phyloP scores from a whole-genome alignment of 2,113 vertebrate species.

The Ahaetulla prasina region DNA sequence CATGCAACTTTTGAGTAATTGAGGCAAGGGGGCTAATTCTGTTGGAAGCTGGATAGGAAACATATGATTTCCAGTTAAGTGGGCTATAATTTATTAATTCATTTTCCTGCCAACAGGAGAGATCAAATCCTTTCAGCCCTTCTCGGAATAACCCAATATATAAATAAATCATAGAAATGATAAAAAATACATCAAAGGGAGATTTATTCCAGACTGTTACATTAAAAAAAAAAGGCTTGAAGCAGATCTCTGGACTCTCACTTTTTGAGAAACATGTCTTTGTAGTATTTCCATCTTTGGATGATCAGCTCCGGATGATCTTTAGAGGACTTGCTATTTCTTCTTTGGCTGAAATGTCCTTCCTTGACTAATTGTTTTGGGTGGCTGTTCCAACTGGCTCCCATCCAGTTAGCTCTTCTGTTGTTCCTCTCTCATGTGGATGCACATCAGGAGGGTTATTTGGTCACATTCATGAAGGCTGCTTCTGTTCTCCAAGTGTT shows the following conservation, averaged over 20 bases:
- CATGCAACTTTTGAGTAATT: not conserved
- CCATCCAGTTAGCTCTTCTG: not conserved
- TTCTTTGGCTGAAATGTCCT: not conserved
- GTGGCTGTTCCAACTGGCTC: too few species aligned
- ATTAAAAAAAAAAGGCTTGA: not conserved
- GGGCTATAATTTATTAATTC: conserved; percentile 17
- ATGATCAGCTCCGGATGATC: not conserved
- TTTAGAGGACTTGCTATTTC: not conserved
- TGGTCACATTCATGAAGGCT: not conserved
- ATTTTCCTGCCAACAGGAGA: conserved; percentile 27
- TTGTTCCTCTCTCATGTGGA: not conserved
- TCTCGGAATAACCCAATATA: conserved; percentile 9
- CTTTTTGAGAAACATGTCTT: not conserved
- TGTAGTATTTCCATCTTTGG: not conserved
- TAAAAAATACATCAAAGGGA: conserved; percentile 11
- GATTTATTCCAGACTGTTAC: conserved; percentile 4
- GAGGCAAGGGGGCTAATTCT: not conserved
- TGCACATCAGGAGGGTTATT: not conserved
- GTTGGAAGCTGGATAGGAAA: conserved; percentile 17
- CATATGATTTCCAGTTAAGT: not conserved
- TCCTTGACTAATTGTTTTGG: not conserved
- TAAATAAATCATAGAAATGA: conserved; percentile 19
- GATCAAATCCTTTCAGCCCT: conserved; percentile 12
- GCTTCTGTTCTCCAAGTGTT: not conserved
- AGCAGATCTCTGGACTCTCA: not conserved